Evolutionary conservation across 2,113 vertebrate genomes (phyloP).

Genomic region (Hiodon alosoides): DNA sequence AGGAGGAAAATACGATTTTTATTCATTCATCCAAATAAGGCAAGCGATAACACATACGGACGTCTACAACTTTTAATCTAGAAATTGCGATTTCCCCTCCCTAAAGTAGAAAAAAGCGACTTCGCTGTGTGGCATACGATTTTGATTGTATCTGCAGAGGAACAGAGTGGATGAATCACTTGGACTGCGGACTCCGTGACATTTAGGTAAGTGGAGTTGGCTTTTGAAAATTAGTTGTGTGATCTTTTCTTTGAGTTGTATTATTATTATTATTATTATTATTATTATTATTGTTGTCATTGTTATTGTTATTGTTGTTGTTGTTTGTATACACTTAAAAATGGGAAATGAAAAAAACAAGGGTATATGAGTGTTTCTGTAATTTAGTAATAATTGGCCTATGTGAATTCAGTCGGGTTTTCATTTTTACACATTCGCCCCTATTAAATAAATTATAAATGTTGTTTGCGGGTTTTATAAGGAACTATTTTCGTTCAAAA

Average conservation of each 20-base stretch:
- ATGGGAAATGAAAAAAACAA: not conserved
- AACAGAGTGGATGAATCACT: not conserved
- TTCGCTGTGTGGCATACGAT: not conserved
- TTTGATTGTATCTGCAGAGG: not conserved
- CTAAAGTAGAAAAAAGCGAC: not conserved
- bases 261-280: not conserved
- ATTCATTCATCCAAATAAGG: constrained; percentile 25
- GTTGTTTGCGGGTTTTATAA: no score
- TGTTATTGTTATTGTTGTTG: not conserved
- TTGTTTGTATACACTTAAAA: no score
- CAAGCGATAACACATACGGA: constrained; percentile 1
- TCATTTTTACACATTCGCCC: no score
- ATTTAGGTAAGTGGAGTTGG: not conserved
- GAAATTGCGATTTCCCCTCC: constrained; percentile 3
- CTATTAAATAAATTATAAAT: no score
- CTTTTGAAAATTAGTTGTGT: not conserved
- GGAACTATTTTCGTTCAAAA: no score
- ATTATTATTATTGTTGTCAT: not conserved
- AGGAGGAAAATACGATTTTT: constrained; percentile 8
- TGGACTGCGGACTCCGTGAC: not conserved
- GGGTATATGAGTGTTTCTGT: not conserved
- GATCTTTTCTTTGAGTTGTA: not conserved
- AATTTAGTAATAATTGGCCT: no score
- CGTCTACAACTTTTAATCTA: not conserved
- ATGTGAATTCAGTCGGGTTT: no score